Evolutionary conservation across 1,140 invertebrate genomes (phyloP).

Genomic region (Hylaeus anthracinus): DNA sequence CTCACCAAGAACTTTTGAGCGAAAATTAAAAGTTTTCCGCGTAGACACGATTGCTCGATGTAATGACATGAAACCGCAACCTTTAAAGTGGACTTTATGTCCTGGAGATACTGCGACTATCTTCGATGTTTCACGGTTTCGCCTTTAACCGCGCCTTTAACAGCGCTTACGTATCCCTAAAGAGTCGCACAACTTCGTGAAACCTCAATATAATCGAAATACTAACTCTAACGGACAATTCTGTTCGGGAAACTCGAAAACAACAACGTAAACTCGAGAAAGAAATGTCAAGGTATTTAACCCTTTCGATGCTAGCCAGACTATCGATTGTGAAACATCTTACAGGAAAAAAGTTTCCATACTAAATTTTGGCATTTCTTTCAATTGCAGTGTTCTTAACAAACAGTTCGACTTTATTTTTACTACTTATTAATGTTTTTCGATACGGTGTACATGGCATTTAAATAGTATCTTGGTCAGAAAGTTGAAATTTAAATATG

Average conservation of each 20-base stretch:
- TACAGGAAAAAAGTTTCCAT: no score
- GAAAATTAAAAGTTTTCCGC: neutral
- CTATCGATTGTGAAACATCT: no score
- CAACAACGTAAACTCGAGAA: neutral
- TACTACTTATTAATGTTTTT: no score
- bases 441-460: no score
- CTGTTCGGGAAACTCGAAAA: neutral
- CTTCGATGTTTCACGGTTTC: constrained; percentile 40
- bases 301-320: no score
- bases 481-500: no score
- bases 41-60: constrained; percentile 34
- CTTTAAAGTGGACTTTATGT: constrained; percentile 47
- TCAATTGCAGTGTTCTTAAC: no score
- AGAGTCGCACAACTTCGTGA: constrained; percentile 28
- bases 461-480: no score
- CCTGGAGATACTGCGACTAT: constrained; percentile 10
- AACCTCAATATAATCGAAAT: constrained; percentile 19
- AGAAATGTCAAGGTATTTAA: neutral
- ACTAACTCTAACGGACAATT: neutral
- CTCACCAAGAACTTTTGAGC: neutral
- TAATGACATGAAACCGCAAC: constrained; percentile 35
- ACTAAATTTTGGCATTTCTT: no score
- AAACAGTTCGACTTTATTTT: no score
- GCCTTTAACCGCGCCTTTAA: constrained; percentile 36
- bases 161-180: constrained; percentile 28